Conservation (phyloP, 2,113 vertebrate species). For the Machaerirhynchus nigripectus region DNA sequence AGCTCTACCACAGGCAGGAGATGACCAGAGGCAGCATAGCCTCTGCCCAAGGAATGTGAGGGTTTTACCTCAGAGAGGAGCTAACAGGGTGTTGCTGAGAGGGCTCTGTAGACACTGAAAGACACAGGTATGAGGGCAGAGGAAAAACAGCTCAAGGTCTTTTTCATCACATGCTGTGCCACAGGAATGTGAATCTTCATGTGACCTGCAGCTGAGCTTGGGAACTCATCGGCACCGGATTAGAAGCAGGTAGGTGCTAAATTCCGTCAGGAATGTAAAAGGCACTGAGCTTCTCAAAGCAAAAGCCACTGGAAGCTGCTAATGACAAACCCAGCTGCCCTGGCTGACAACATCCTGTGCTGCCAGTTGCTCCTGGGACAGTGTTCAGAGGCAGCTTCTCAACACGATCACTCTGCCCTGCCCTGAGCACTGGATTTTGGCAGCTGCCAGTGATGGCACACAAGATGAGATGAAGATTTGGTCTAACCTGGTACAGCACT, state of each 20-base stretch:
- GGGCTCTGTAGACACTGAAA: not conserved
- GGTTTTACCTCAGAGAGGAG: not conserved
- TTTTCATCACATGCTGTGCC: not conserved
- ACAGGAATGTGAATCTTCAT: not conserved
- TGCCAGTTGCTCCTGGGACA: not conserved
- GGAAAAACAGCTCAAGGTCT: not conserved
- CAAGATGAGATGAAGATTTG: not conserved
- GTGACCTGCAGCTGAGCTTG: accelerated
- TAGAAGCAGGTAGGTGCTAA: not conserved
- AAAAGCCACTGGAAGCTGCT: not conserved
- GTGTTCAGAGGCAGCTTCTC: accelerated
- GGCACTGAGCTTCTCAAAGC: not conserved
- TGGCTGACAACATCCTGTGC: not conserved
- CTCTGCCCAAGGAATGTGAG: not conserved
- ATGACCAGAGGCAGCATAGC: not conserved
- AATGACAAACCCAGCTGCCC: not conserved
- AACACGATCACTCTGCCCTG: not conserved
- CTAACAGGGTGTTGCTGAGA: not conserved
- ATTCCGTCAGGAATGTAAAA: not conserved
- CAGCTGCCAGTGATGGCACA: not conserved
- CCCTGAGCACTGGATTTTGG: not conserved
- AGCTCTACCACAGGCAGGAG: accelerated
- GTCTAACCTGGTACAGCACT: not conserved
- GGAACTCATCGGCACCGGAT: accelerated
- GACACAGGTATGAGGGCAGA: accelerated